These are phyloP conservation scores for Drosophila prostipennis DNA, from an alignment of 2,888 invertebrate genomes.

Conservation along the genomic window DNA sequence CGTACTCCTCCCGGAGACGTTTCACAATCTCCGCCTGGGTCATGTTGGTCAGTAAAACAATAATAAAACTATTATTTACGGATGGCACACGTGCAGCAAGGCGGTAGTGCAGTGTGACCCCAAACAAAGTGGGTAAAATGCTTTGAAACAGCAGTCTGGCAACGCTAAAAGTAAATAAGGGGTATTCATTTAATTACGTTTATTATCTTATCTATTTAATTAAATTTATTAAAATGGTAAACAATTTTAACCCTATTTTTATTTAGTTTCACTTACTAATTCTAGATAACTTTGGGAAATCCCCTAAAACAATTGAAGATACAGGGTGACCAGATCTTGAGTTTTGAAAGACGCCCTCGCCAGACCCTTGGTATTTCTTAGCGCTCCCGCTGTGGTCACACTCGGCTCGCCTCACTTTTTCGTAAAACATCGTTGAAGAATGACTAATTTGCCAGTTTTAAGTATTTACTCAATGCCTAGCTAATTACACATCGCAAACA, in stretches of 20 bases:
- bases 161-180: neutral
- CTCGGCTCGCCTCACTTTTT: slow-evolving; percentile 62
- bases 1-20: slow-evolving; percentile 41
- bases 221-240: too few species aligned
- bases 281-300: neutral
- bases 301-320: neutral
- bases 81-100: slow-evolving; percentile 51
- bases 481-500: slow-evolving; percentile 59
- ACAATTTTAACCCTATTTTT: too few species aligned
- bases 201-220: too few species aligned
- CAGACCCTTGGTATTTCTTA: slow-evolving; percentile 8
- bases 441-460: slow-evolving; percentile 75
- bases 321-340: neutral
- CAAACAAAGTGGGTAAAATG: neutral
- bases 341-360: neutral
- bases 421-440: slow-evolving; percentile 64
- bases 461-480: slow-evolving; percentile 65
- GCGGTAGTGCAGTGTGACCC: slow-evolving; percentile 11
- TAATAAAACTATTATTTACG: slow-evolving; percentile 20
- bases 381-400: slow-evolving; percentile 21
- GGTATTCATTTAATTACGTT: too few species aligned
- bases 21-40: slow-evolving; percentile 20
- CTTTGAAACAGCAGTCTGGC: neutral
- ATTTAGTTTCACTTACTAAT: neutral
- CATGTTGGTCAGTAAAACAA: slow-evolving; percentile 21